A percentile compares a stretch with the other conserved stretches of the same genome.
Evolutionary conservation across 1,140 invertebrate genomes (phyloP).

Genomic region (Drosophila santomea): DNA sequence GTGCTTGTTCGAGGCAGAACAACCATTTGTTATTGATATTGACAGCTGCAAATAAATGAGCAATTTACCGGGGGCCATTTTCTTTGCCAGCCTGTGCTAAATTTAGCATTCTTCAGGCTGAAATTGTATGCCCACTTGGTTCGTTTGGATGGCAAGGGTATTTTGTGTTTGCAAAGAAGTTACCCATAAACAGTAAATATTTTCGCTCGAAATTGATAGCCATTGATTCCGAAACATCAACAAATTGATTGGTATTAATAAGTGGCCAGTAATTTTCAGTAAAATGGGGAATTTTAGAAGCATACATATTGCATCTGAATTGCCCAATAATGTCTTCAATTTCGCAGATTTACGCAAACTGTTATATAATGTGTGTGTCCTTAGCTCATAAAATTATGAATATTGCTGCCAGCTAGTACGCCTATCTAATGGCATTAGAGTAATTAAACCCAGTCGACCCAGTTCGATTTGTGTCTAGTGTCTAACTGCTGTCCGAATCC

Average conservation of each 20-base stretch:
- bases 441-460: conserved; percentile 1
- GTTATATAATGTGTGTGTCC: background rate
- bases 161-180: conserved; percentile 25
- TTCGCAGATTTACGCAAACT: no score
- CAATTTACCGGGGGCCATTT: conserved; percentile 67
- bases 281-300: no score
- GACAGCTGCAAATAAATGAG: conserved; percentile 83
- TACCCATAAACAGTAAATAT: conserved; percentile 41
- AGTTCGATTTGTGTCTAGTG: conserved; percentile 7
- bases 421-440: background rate
- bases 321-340: no score
- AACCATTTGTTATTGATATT: conserved; percentile 84
- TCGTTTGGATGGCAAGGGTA: conserved; percentile 5
- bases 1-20: conserved; percentile 70
- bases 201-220: conserved; percentile 30
- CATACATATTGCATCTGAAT: no score
- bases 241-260: conserved; percentile 3
- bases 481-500: conserved; percentile 4
- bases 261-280: background rate
- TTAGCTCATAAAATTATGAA: background rate
- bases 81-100: conserved; percentile 54
- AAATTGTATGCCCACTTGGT: conserved; percentile 28
- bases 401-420: background rate
- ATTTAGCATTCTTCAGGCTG: conserved; percentile 59
- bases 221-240: background rate